Evolutionary conservation across 2,888 invertebrate species (phyloP).

Genomic region (Furcula furcula): DNA sequence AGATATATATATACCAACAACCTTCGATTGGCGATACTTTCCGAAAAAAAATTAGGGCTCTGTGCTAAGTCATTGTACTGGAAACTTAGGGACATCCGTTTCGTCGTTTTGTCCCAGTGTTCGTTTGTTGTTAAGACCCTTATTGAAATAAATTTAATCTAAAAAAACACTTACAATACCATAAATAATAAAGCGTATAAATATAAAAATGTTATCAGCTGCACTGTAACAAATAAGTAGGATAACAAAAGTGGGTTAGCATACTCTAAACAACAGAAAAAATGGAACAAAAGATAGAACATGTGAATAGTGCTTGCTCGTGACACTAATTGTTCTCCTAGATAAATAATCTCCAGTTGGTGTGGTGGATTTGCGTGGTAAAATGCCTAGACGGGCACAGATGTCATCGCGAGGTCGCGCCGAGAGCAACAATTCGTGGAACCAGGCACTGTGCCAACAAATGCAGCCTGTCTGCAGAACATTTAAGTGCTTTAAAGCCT

Average conservation of each 20-base stretch:
- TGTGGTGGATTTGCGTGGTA: constrained; percentile 38
- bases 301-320: constrained; percentile 29
- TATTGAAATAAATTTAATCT: no score
- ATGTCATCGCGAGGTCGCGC: constrained; percentile 25
- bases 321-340: constrained; percentile 49
- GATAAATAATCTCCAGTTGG: constrained; percentile 46
- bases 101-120: no score
- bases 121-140: no score
- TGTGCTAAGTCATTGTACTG: no score
- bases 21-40: no score
- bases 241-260: constrained; percentile 9
- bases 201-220: no score
- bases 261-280: constrained; percentile 20
- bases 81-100: no score
- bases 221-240: background rate
- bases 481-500: constrained; percentile 38
- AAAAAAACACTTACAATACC: no score
- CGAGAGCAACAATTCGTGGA: constrained; percentile 43
- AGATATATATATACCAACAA: no score
- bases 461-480: constrained; percentile 35
- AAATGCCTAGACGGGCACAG: constrained; percentile 36
- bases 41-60: no score
- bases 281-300: constrained; percentile 16
- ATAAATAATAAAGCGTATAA: no score
- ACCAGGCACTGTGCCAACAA: constrained; percentile 65